A percentile compares a stretch with the other conserved stretches of the same genome.
Evolutionary conservation across 2,113 vertebrate genomes (phyloP).

Genomic region (Trematocara marginatum): DNA sequence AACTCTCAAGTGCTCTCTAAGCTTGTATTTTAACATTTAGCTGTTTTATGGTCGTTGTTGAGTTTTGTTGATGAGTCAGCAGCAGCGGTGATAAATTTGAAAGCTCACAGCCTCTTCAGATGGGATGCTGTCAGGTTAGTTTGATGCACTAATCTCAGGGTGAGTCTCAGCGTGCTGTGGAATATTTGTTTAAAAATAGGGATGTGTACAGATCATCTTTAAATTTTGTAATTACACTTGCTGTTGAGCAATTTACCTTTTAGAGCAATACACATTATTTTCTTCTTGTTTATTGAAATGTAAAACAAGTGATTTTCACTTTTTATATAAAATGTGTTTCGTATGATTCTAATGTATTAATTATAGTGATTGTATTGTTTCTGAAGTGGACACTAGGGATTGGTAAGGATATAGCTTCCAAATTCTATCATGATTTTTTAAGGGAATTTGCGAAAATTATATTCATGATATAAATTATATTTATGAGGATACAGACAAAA

Average conservation of each 20-base stretch:
- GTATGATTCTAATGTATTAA: not conserved
- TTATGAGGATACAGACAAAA: not conserved
- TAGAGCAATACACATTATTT: not conserved
- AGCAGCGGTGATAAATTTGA: not conserved
- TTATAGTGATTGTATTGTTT: not conserved
- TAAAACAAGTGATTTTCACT: not conserved
- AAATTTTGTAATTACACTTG: not conserved
- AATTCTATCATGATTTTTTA: rapidly evolving
- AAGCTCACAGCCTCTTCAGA: not conserved
- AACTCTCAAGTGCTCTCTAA: not conserved
- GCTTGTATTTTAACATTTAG: not conserved
- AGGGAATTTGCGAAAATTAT: not conserved
- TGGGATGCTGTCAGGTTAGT: not conserved
- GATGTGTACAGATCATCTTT: not conserved
- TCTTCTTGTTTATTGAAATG: not conserved
- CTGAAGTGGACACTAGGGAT: not conserved
- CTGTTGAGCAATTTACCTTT: not conserved
- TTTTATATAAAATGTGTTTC: not conserved
- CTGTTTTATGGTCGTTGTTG: not conserved
- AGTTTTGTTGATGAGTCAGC: not conserved
- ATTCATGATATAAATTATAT: not conserved
- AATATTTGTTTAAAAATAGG: not conserved
- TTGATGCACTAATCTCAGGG: not conserved
- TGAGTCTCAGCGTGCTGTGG: not conserved
- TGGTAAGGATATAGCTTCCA: not conserved